Conservation (phyloP, 2,113 vertebrate species). For the Syngnathus floridae region DNA sequence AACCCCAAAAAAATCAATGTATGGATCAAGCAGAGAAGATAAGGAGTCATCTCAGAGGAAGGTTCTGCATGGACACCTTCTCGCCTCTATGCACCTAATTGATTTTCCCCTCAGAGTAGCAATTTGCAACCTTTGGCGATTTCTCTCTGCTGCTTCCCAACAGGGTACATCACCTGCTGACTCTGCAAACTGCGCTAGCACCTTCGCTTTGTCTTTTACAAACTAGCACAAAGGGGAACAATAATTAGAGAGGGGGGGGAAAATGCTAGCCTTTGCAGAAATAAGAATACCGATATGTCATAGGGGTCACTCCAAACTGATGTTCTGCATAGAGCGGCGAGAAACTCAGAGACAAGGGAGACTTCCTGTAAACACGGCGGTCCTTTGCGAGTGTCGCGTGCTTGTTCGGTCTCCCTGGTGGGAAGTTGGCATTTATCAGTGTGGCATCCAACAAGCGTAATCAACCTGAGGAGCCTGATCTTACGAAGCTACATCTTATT, state of each 20-base stretch:
- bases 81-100: conserved; percentile 58
- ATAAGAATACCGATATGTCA: conserved; percentile 37
- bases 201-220: conserved; percentile 37
- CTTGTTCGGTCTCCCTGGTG: background rate
- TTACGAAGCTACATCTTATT: background rate
- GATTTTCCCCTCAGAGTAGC: conserved; percentile 63
- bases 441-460: background rate
- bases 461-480: background rate
- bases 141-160: conserved; percentile 61
- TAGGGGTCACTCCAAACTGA: conserved; percentile 31
- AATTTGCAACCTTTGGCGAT: conserved; percentile 69
- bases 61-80: conserved; percentile 44
- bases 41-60: conserved; percentile 52
- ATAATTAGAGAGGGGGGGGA: conserved; percentile 48
- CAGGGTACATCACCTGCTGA: conserved; percentile 69
- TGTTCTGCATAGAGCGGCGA: conserved; percentile 1
- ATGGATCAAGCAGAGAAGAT: conserved; percentile 27
- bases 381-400: conserved; percentile 1
- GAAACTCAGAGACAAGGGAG: conserved; percentile 17
- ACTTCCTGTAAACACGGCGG: conserved; percentile 35
- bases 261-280: conserved; percentile 53
- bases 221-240: conserved; percentile 26
- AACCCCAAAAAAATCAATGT: conserved; percentile 15
- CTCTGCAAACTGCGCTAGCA: conserved; percentile 53
- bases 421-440: background rate